phyloP scores from a whole-genome alignment of 2,888 invertebrate species.

The Acleris literana region DNA sequence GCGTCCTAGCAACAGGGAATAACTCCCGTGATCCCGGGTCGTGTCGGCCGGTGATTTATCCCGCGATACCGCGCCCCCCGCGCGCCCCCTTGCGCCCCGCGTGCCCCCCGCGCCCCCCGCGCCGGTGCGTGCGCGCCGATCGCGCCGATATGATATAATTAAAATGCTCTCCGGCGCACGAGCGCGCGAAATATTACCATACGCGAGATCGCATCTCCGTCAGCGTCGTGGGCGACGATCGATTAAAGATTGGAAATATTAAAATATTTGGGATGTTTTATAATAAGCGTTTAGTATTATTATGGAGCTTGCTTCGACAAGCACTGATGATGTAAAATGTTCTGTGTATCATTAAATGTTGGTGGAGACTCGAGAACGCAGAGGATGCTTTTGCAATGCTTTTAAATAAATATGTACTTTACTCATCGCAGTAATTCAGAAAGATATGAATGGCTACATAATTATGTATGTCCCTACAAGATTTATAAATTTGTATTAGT shows the following conservation, averaged over 20 bases:
- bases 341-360: no score
- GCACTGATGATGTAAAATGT: no score
- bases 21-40: constrained; percentile 37
- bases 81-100: neutral
- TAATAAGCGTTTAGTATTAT: neutral
- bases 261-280: constrained; percentile 7
- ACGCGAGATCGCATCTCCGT: constrained; percentile 51
- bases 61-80: constrained; percentile 29
- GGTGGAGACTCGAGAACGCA: no score
- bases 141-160: constrained; percentile 72
- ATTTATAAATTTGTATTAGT: no score
- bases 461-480: no score
- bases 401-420: no score
- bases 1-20: no score
- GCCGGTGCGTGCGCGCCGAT: constrained; percentile 48
- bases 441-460: no score
- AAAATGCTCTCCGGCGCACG: constrained; percentile 65
- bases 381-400: no score
- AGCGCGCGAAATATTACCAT: constrained; percentile 77
- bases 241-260: constrained; percentile 31
- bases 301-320: no score
- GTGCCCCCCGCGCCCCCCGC: neutral
- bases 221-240: constrained; percentile 42
- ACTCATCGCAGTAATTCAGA: no score
- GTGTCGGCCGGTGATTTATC: constrained; percentile 44